Conservation (phyloP, 2,888 invertebrate genomes). For the Thecophora atra region DNA sequence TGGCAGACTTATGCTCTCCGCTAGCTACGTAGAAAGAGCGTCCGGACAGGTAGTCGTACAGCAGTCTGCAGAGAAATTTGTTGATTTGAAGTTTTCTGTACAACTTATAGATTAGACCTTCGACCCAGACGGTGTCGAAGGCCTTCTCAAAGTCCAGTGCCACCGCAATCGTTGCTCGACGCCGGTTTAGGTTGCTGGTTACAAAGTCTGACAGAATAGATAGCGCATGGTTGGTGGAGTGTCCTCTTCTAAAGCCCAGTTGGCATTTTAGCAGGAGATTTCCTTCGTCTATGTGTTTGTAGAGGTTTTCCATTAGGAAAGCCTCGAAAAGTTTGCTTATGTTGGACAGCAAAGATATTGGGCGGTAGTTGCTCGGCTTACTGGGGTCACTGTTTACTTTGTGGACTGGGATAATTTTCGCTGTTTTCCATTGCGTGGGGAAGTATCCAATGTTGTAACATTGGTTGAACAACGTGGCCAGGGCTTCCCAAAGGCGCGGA, state of each 20-base stretch:
- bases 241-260: slow-evolving; percentile 4
- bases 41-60: too few relatives aligned
- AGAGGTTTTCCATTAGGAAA: not conserved
- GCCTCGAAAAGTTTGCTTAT: slow-evolving; percentile 8
- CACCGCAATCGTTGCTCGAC: too few relatives aligned
- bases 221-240: too few relatives aligned
- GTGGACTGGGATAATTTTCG: not conserved
- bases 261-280: not conserved
- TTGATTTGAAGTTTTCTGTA: too few relatives aligned
- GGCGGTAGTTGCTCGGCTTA: not conserved
- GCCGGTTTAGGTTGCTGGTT: too few relatives aligned
- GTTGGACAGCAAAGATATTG: slow-evolving; percentile 8
- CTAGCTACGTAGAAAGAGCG: too few relatives aligned
- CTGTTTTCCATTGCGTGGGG: slow-evolving; percentile 22
- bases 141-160: too few relatives aligned
- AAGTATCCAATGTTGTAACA: slow-evolving; percentile 32
- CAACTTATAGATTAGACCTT: too few relatives aligned
- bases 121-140: too few relatives aligned
- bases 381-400: not conserved
- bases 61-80: too few relatives aligned
- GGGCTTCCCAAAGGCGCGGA: not conserved
- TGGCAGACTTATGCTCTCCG: too few relatives aligned
- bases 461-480: slow-evolving; percentile 28
- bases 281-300: not conserved
- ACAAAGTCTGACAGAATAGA: too few relatives aligned